Percentiles rank a stretch among this genome's conserved stretches.
Conservation (phyloP, 2,113 vertebrate genomes). For the Mesitornis unicolor region DNA sequence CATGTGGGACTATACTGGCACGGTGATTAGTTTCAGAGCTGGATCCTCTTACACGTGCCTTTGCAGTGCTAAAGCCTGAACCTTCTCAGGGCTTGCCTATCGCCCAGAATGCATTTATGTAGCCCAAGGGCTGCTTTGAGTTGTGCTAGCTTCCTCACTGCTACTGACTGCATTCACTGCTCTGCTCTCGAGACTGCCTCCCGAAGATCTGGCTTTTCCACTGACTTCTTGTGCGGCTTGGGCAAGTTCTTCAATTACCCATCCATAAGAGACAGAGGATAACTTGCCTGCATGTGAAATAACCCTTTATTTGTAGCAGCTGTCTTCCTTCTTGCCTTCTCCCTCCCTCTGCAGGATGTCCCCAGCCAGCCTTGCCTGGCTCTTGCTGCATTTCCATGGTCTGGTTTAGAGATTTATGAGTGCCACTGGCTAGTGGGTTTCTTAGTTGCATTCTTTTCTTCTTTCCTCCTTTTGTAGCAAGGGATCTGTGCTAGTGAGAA, state of each 20-base stretch:
- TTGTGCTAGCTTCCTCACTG: not conserved
- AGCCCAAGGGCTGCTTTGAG: not conserved
- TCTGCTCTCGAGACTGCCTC: not conserved
- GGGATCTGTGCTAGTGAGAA: slow-evolving; percentile 18
- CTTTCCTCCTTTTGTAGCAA: slow-evolving; percentile 47
- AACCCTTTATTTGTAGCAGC: not conserved
- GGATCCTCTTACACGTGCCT: not conserved
- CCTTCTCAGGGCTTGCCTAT: not conserved
- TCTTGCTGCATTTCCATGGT: not conserved
- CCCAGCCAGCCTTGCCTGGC: not conserved
- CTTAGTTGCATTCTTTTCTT: slow-evolving; percentile 22
- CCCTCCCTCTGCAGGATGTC: not conserved
- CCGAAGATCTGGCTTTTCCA: not conserved
- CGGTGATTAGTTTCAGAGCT: not conserved
- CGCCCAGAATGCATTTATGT: not conserved
- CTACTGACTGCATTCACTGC: not conserved
- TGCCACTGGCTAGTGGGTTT: not conserved
- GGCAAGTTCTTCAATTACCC: not conserved
- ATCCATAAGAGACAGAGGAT: not conserved
- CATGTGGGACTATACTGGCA: not conserved
- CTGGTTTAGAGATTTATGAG: not conserved
- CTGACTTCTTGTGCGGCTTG: not conserved
- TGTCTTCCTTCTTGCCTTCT: not conserved
- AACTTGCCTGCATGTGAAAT: not conserved
- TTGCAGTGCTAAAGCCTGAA: not conserved